Percentiles rank a stretch among this genome's conserved stretches.
Evolutionary conservation across 2,888 invertebrate species (phyloP).

Genomic region (Eupithecia tripunctaria): DNA sequence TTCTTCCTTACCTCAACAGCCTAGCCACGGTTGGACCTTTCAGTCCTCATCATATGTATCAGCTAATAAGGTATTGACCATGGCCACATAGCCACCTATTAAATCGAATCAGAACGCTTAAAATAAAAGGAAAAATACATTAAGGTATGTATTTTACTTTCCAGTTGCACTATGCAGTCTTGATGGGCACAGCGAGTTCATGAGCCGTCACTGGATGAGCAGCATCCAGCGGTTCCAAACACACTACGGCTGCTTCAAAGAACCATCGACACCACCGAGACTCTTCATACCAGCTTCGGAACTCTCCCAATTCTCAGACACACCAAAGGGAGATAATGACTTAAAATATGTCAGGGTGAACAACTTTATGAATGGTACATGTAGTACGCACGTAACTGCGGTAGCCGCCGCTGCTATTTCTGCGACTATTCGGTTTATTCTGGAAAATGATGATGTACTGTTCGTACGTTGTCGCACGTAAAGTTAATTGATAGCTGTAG

Average conservation of each 20-base stretch:
- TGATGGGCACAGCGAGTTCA: conserved; percentile 57
- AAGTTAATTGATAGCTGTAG: background rate
- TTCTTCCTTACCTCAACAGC: no score
- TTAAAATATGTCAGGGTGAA: background rate
- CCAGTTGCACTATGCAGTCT: conserved; percentile 59
- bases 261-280: background rate
- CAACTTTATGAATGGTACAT: conserved; percentile 38
- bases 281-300: background rate
- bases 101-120: background rate
- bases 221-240: conserved; percentile 52
- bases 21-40: no score
- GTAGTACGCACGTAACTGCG: conserved; percentile 55
- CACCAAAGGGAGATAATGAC: background rate
- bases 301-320: background rate
- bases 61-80: background rate
- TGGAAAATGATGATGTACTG: conserved; percentile 24
- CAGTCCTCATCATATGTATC: background rate
- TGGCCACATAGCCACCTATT: no score
- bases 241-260: conserved; percentile 56
- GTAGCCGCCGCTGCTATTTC: conserved; percentile 51
- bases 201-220: conserved; percentile 55
- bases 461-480: conserved; percentile 11
- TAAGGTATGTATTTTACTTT: conserved; percentile 30
- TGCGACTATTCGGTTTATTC: conserved; percentile 50
- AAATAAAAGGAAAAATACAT: background rate